Evolutionary conservation across 2,113 vertebrate species (phyloP).

Genomic region (Steatornis caripensis): DNA sequence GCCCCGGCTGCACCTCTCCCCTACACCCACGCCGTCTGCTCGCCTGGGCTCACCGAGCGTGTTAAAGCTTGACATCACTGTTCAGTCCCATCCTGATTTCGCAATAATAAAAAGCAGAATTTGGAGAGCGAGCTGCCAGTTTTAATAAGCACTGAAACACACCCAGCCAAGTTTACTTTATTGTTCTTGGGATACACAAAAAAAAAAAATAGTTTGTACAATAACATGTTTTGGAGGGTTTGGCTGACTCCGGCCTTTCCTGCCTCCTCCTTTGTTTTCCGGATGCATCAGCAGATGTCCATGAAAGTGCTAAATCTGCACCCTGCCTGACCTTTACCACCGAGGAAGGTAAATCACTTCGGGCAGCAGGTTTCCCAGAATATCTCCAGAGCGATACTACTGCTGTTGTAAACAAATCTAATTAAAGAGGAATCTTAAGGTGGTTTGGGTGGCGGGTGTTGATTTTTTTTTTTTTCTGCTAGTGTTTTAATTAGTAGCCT

Average conservation of each 20-base stretch:
- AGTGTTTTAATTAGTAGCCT: not conserved
- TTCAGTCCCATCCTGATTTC: slow-evolving; percentile 32
- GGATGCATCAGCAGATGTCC: slow-evolving; percentile 71
- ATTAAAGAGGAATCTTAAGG: not conserved
- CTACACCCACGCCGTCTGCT: not conserved
- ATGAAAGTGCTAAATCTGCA: slow-evolving; percentile 55
- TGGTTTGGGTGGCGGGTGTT: not conserved
- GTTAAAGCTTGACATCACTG: slow-evolving; percentile 52
- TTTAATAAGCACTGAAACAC: slow-evolving; percentile 9
- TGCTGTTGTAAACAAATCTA: slow-evolving; percentile 25
- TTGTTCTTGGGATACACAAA: slow-evolving; percentile 58
- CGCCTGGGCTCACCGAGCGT: not conserved
- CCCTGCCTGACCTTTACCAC: slow-evolving; percentile 63
- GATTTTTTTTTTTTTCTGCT: not conserved
- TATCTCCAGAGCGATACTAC: not conserved
- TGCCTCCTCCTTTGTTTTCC: slow-evolving; percentile 69
- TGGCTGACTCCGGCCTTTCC: slow-evolving; percentile 66
- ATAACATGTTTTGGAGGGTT: slow-evolving; percentile 5
- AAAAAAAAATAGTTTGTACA: not conserved
- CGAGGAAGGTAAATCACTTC: slow-evolving; percentile 50
- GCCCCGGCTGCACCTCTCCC: not conserved
- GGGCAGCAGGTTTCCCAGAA: slow-evolving; percentile 47
- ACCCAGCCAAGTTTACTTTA: slow-evolving; percentile 43
- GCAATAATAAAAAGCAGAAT: slow-evolving; percentile 10
- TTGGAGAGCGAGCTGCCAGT: not conserved